Evolutionary conservation across 2,888 invertebrate genomes (phyloP), one percentile per base, ranked within the genome.

Genomic region (Rhimphoctona megacephalus): DNA sequence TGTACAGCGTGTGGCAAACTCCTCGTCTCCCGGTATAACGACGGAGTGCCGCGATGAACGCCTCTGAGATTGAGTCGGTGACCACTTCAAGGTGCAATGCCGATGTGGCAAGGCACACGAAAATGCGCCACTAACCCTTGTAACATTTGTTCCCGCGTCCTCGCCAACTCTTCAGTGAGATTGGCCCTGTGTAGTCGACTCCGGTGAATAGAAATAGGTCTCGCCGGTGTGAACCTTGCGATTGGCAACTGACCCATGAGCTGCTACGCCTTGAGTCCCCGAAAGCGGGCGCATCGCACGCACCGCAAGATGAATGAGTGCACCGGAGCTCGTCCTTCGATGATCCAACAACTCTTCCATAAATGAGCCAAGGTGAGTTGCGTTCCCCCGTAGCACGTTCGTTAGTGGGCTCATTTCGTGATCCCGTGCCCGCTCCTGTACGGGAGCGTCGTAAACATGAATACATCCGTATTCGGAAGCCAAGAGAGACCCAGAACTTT

Each of bases 221-320:
- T n/a, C 19, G 85, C 25, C 22, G 80, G 83, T 5, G 72, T 67
- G 6, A 85, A 74, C 30, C 83, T 52, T 17, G 33, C 4, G 2
- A 49, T 36, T 11, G 91, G 91, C 9, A 91, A 84, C 25, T 90
- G 77, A 19, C 89, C 91, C 91, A 92, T 91, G 4, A 89, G 61
- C 69, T 90, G 91, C 11, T 83, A 66, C 9, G 83, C 87, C 39
- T 36, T 39, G 30, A 49, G 8, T 30, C 61, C 52, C 30, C 70
- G 64, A 14, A 36, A 30, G 17, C 85, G 64, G 2, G 81, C 57
- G 57, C 33, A 5, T 33, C n/a, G n/a, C n/a, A n/a, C n/a, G n/a
- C 80, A 86, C 2, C 66, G 49, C 25, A 79, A 52, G 8, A 86
- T 86, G 64, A 19, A 81, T 1, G 83, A 84, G 30, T 66, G 30